Base-by-base conservation (phyloP, 1,140 invertebrate species). In the Megalonaias nervosa region DNA sequence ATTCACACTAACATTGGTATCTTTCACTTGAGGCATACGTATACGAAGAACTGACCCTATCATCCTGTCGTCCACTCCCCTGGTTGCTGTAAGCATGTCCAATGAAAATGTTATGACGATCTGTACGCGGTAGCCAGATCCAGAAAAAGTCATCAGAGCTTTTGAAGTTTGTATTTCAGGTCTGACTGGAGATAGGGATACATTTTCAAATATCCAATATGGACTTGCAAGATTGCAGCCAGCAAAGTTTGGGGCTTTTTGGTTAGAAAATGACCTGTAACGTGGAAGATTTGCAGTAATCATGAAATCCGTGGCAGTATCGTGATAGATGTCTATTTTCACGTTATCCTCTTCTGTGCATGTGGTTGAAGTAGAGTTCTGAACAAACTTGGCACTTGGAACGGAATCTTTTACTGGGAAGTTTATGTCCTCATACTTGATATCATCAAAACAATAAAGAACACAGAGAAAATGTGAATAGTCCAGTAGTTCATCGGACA, bases 321-420 rank as follows among this genome's bases (percentile, higher is more conserved):
- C 75, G 55, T 77, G 75, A 71, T 71, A 71, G 4, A 77, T 60
- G 14, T 77, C 69, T 16, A 77, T 57, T 65, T 77, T 77, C 57
- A 77, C 62, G 48, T 77, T 77, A 60, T 77, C 75, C 17, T 67
- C 57, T 55, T 77, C 75, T 16, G 68, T 59, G 23, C 75, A 77
- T n/a, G 67, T 69, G 0, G 75, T 77, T 5, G 55, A 21, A 26
- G 58, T 72, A 11, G 75, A 77, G n/a, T 67, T 77, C 26, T 77
- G 75, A 5, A 77, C 69, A 72, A 77, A 77, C 26, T 61, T 70
- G 14, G 69, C 75, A 57, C 75, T 77, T 19, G 75, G 75, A 58
- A 77, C 55, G 9, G 61, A 57, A 48, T 77, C 75, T 14, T 64
- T 21, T 60, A 64, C 60, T 15, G 75, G 65, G 38, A 48, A 48